Evolutionary conservation across 1,140 invertebrate genomes (phyloP).

Genomic region (Sycobia sp.): DNA sequence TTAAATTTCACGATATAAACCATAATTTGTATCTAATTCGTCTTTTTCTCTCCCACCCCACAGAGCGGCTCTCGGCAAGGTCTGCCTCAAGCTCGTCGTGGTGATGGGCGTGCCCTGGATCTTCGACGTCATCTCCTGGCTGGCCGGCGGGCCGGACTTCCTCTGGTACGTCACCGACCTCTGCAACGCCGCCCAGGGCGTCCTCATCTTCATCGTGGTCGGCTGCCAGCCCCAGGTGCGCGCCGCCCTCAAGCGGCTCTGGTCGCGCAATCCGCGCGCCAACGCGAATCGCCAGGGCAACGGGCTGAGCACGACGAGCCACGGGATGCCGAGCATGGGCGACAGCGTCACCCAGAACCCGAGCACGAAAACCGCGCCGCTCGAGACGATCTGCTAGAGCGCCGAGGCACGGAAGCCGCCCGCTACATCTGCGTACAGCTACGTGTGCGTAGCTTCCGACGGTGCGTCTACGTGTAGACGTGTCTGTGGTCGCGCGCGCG

Average conservation of each 20-base stretch:
- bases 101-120: constrained; percentile 88
- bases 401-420: not conserved
- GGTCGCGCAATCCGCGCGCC: constrained; percentile 65
- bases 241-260: constrained; percentile 70
- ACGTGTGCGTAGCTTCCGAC: too few relatives aligned
- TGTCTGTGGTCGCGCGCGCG: not conserved
- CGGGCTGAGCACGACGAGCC: constrained; percentile 68
- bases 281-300: constrained; percentile 61
- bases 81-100: constrained; percentile 82
- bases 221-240: constrained; percentile 84
- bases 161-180: constrained; percentile 81
- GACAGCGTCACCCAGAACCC: constrained; percentile 76
- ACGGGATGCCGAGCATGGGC: constrained; percentile 77
- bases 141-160: constrained; percentile 75
- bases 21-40: too few relatives aligned
- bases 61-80: constrained; percentile 76
- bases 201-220: constrained; percentile 88
- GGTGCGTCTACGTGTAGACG: not conserved
- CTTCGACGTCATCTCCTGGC: constrained; percentile 77
- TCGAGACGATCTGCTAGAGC: constrained; percentile 65
- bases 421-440: not conserved
- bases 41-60: too few relatives aligned
- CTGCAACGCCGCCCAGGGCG: constrained; percentile 82
- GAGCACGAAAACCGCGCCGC: constrained; percentile 66
- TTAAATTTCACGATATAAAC: too few relatives aligned